A percentile compares a stretch with the other conserved stretches of the same genome.
Conservation (phyloP, 2,113 vertebrate genomes). For the Gnathonemus echidnorhynchus region DNA sequence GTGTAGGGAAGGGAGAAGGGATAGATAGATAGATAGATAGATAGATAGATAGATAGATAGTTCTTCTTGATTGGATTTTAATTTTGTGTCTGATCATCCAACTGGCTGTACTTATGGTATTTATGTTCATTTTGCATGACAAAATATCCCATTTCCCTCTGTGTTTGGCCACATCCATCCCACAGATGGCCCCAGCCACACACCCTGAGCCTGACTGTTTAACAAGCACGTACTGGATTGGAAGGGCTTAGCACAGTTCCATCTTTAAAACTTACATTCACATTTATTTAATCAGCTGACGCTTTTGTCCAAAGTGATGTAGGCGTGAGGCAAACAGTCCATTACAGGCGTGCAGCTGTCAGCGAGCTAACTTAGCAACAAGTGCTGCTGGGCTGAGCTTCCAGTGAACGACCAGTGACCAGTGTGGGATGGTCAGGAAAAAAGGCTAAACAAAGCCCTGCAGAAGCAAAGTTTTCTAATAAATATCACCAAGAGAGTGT, state of each 20-base stretch:
- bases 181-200: not conserved
- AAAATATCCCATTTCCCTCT: not conserved
- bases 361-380: not conserved
- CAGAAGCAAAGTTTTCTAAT: not conserved
- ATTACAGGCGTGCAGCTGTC: not conserved
- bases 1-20: not conserved
- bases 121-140: not conserved
- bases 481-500: not conserved
- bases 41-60: not conserved
- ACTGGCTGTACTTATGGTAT: not conserved
- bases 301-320: not conserved
- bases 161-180: not conserved
- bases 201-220: not conserved
- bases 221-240: not conserved
- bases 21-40: not conserved
- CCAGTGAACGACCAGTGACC: not conserved
- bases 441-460: not conserved
- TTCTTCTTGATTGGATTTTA: not conserved
- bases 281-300: not conserved
- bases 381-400: not conserved
- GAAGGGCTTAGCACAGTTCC: not conserved
- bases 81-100: not conserved
- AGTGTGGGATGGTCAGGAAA: not conserved
- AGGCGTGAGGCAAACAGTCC: not conserved
- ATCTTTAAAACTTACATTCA: not conserved